These are phyloP conservation scores for Macroramphosus scolopax DNA, from an alignment of 2,797 vertebrate species.

Conservation along the genomic window DNA sequence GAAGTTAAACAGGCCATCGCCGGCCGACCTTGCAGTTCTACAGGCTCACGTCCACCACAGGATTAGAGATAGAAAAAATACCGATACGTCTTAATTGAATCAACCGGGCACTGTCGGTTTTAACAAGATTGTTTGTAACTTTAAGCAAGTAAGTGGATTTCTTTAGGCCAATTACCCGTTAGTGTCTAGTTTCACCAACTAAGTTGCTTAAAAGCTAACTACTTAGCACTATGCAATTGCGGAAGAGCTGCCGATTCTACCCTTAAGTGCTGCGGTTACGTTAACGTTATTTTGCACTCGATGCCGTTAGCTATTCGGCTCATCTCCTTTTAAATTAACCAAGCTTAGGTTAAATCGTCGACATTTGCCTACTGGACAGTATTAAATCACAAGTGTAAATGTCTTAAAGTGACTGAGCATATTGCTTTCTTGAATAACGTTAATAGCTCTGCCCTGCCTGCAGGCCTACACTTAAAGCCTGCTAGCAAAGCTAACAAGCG, in stretches of 20 bases:
- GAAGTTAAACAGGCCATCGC: slow-evolving; percentile 54
- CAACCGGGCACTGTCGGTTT: slow-evolving; percentile 46
- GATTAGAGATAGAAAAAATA: slow-evolving; percentile 17
- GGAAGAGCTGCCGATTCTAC: slow-evolving; percentile 64
- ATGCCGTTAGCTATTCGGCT: neutral
- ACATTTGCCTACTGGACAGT: neutral
- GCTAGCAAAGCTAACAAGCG: slow-evolving; percentile 69
- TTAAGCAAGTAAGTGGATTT: slow-evolving; percentile 74
- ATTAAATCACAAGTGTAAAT: neutral
- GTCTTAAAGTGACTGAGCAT: neutral
- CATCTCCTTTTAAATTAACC: neutral
- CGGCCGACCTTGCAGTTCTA: slow-evolving; percentile 70
- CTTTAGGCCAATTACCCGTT: slow-evolving; percentile 23
- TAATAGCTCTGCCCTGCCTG: slow-evolving; percentile 49
- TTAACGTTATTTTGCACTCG: slow-evolving; percentile 24
- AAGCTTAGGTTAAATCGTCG: neutral
- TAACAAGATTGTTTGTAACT: slow-evolving; percentile 71
- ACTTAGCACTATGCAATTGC: slow-evolving; percentile 62
- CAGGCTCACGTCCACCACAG: slow-evolving; percentile 4
- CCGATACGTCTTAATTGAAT: slow-evolving; percentile 51
- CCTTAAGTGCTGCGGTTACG: slow-evolving; percentile 33
- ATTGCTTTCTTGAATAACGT: slow-evolving; percentile 6
- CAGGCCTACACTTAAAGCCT: slow-evolving; percentile 59
- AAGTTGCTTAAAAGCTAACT: slow-evolving; percentile 58
- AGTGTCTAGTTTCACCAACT: slow-evolving; percentile 21